A percentile compares a stretch with the other conserved stretches of the same genome.
These are phyloP conservation scores for Leptestheria dahalacensis DNA, from an alignment of 1,140 invertebrate species.

Conservation along the genomic window DNA sequence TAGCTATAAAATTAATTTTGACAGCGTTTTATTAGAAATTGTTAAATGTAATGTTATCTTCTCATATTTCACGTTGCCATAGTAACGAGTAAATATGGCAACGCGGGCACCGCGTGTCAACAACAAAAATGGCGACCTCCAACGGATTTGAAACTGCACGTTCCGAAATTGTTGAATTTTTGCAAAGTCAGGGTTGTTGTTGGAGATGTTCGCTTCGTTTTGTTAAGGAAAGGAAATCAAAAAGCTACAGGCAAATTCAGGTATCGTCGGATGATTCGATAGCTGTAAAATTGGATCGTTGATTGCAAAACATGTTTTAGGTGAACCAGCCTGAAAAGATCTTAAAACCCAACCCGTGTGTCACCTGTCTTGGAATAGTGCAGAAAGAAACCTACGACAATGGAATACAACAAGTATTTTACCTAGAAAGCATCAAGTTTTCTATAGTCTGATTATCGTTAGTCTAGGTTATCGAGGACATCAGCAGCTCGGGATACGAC, in stretches of 20 bases:
- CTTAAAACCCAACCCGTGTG: constrained; percentile 29
- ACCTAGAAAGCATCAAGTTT: too few species aligned
- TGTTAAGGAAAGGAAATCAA: constrained; percentile 3
- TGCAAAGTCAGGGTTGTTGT: constrained; percentile 4
- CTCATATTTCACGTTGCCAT: too few species aligned
- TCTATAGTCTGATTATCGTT: too few species aligned
- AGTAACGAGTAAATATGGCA: background rate
- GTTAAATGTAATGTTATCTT: too few species aligned
- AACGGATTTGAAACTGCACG: background rate
- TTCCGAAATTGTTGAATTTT: background rate
- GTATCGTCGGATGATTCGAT: background rate
- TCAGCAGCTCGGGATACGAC: constrained; percentile 29
- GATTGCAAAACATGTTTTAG: background rate
- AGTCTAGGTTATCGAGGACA: constrained; percentile 26
- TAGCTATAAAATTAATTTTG: too few species aligned
- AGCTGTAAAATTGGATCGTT: background rate
- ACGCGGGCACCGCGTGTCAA: too few species aligned
- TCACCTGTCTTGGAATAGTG: constrained; percentile 45
- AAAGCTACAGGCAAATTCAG: background rate
- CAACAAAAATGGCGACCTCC: background rate
- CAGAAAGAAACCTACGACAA: constrained; percentile 32
- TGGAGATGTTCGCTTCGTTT: constrained; percentile 13
- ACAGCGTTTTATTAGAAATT: too few species aligned
- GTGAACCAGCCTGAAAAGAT: constrained; percentile 18
- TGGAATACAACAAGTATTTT: too few species aligned